Conservation (phyloP, 2,113 vertebrate genomes). For the Excalfactoria chinensis region DNA sequence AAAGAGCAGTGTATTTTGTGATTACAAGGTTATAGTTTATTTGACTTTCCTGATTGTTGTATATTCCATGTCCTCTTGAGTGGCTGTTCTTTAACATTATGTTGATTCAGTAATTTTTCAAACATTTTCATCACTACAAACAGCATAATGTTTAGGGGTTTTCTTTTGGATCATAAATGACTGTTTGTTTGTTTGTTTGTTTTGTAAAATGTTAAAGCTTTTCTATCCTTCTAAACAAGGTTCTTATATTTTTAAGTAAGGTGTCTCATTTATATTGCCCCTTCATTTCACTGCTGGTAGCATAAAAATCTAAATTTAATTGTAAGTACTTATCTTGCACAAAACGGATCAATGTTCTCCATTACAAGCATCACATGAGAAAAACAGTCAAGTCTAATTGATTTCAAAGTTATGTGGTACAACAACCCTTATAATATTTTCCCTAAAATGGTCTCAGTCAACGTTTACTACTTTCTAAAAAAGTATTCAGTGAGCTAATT, state of each 20-base stretch:
- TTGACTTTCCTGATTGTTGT: not conserved
- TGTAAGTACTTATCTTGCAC: conserved; percentile 65
- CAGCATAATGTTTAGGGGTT: rapidly evolving
- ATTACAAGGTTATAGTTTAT: not conserved
- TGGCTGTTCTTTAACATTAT: not conserved
- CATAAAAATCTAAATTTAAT: conserved; percentile 73
- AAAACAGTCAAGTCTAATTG: conserved; percentile 69
- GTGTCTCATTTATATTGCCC: not conserved
- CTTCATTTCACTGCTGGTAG: conserved; percentile 52
- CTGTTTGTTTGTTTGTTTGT: not conserved
- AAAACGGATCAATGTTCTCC: conserved; percentile 78
- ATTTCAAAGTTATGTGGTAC: conserved; percentile 70
- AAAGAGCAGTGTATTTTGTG: not conserved
- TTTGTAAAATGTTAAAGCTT: not conserved
- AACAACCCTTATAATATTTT: conserved; percentile 45
- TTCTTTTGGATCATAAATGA: not conserved
- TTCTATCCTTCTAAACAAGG: not conserved
- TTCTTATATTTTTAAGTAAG: conserved; percentile 4
- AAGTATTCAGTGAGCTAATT: conserved; percentile 44
- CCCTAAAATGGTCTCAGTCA: conserved; percentile 50
- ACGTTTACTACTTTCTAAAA: conserved; percentile 55
- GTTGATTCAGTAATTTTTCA: not conserved
- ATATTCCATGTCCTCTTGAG: not conserved
- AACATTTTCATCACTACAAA: not conserved
- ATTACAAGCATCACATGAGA: conserved; percentile 76